Evolutionary conservation across 1,140 invertebrate species (phyloP), one percentile per base, ranked within the genome.

Genomic region (Cotesia chilonis): DNA sequence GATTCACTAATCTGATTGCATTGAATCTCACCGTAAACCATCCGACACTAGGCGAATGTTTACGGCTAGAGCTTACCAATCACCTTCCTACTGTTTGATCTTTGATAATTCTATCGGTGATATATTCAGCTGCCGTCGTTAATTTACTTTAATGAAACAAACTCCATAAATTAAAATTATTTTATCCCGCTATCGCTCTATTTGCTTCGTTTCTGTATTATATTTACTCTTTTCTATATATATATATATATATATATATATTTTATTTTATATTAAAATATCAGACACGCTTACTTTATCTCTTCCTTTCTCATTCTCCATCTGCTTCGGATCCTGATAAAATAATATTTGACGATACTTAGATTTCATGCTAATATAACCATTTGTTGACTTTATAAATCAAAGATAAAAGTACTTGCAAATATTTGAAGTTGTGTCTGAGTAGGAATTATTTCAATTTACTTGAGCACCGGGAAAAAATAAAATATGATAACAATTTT

Each of bases 361-460:
- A 17, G 57, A 59, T 59, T 59, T 59, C 57, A 59, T 59, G 57
- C 57, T 59, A 59, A 59, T 59, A 59, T 20, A 59, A 59, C 57
- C 17, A 28, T 59, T 17, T 59, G 57, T 59, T 59, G 57, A 59
- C 17, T 20, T 59, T 20, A 59, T 35, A 59, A 59, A 59, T 59
- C 57, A 59, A 59, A 59, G 57, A 17, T 59, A 17, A 59, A 59
- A 59, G 57, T 20, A 59, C 14, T 59, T 17, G 57, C 57, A 59
- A 59, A 59, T 59, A 59, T 59, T 59, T 59, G 57, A 59, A 59
- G 57, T 59, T 59, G 20, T 59, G 20, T 59, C 57, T 20, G 57
- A 59, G 57, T 47, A 47, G 10, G 57, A 59, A 20, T 59, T 59
- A 17, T 59, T 59, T 59, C 57, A 59, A 59, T 59, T 59, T 59